Conservation (phyloP, 1,140 invertebrate genomes). For the Hyles euphorbiae region DNA sequence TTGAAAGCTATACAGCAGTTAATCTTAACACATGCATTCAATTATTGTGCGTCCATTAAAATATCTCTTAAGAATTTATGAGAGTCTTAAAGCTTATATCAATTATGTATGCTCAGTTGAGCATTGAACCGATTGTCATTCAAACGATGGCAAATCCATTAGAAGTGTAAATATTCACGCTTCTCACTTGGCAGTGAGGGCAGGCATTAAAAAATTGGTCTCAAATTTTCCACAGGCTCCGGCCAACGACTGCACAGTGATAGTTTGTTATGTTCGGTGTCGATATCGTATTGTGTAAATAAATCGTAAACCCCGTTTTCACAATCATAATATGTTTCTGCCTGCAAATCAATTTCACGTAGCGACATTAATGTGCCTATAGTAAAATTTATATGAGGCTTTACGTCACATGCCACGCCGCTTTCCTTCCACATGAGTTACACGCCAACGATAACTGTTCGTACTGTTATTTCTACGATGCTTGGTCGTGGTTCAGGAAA, state of each 20-base stretch:
- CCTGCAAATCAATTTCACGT: constrained; percentile 74
- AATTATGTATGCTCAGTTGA: not conserved
- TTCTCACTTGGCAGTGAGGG: not conserved
- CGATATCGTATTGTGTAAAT: constrained; percentile 70
- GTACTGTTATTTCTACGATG: constrained; percentile 18
- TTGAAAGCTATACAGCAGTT: constrained; percentile 1
- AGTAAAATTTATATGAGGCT: constrained; percentile 74
- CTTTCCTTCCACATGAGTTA: constrained; percentile 58
- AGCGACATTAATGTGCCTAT: constrained; percentile 72
- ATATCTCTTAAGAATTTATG: constrained; percentile 10
- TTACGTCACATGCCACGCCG: constrained; percentile 58
- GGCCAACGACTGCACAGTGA: constrained; percentile 44
- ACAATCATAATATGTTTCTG: constrained; percentile 75
- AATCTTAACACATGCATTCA: not conserved
- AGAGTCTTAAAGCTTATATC: constrained; percentile 4
- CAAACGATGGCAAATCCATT: constrained; percentile 10
- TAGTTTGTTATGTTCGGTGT: constrained; percentile 61
- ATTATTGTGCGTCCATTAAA: constrained; percentile 10
- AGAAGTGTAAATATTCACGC: constrained; percentile 5
- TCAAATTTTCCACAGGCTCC: constrained; percentile 31
- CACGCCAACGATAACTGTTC: constrained; percentile 46
- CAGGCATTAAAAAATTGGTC: constrained; percentile 11
- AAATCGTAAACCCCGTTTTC: constrained; percentile 75
- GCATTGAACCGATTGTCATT: too few species aligned
- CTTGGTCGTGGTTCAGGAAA: constrained; percentile 30